Conservation (phyloP, 2,797 vertebrate species). For the Lepidocolaptes lacrymiger region DNA sequence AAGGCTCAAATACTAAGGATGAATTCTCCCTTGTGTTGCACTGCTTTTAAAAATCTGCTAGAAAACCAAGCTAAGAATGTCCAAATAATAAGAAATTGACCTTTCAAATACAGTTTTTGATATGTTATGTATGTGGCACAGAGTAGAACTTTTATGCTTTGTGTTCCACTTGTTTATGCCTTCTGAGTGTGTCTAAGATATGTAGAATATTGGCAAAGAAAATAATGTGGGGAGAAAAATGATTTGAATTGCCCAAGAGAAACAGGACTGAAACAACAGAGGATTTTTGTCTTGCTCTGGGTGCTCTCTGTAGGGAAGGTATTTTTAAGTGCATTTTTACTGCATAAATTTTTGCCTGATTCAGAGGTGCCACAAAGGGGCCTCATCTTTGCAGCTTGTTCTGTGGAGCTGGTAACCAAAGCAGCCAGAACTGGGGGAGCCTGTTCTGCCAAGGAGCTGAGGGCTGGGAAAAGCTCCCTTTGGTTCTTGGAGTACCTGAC, state of each 20-base stretch:
- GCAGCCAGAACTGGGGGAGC: background rate
- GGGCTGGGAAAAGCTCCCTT: background rate
- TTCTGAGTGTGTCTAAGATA: background rate
- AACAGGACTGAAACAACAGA: background rate
- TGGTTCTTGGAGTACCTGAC: background rate
- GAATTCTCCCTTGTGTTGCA: background rate
- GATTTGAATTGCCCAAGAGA: background rate
- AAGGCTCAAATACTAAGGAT: background rate
- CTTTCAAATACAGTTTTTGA: background rate
- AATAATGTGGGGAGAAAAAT: background rate
- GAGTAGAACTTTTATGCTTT: background rate
- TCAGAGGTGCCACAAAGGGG: background rate
- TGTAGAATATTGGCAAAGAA: background rate
- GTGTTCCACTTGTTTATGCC: fast-evolving
- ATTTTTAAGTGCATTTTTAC: background rate
- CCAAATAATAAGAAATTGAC: background rate
- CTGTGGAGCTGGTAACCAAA: background rate
- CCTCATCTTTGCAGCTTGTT: background rate
- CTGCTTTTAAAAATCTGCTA: background rate
- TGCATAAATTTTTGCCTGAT: background rate
- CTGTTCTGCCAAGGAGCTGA: background rate
- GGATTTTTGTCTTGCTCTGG: background rate
- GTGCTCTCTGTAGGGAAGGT: background rate
- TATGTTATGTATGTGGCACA: background rate
- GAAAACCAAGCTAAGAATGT: background rate